Percentiles rank a stretch among this genome's conserved stretches.
phyloP scores from a whole-genome alignment of 37 sponge, comb jelly and placozoan genomes.

The Petrosia ficiformis region DNA sequence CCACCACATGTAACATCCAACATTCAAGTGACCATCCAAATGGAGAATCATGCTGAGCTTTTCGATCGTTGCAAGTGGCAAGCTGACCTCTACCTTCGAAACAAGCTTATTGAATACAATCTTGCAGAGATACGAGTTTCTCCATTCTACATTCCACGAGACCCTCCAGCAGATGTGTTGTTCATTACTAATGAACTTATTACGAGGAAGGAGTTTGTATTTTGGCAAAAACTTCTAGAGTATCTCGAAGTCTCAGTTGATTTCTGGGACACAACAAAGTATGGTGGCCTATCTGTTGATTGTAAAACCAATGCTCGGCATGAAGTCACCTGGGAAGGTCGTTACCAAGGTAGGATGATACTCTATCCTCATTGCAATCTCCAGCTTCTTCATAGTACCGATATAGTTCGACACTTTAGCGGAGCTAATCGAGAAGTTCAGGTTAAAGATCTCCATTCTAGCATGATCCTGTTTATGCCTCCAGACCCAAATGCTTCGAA shows the following conservation, averaged over 20 bases:
- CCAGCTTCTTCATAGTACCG: slow-evolving; percentile 13
- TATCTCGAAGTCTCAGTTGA: slow-evolving; percentile 34
- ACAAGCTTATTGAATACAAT: slow-evolving; percentile 71
- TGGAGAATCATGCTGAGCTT: slow-evolving; percentile 66
- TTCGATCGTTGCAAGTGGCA: slow-evolving; percentile 71
- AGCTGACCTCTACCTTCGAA: slow-evolving; percentile 58
- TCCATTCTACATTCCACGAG: slow-evolving; percentile 43
- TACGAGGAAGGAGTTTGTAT: slow-evolving; percentile 43
- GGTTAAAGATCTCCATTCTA: slow-evolving; percentile 25
- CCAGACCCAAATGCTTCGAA: slow-evolving; percentile 16
- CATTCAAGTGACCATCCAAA: slow-evolving; percentile 45
- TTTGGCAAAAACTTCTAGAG: slow-evolving; percentile 69
- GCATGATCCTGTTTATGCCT: slow-evolving; percentile 55
- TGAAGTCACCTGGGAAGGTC: slow-evolving; percentile 27
- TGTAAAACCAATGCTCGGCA: slow-evolving; percentile 11
- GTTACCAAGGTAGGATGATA: slow-evolving; percentile 54
- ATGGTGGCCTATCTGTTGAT: slow-evolving; percentile 61
- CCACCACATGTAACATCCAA: slow-evolving; percentile 24
- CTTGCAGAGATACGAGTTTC: slow-evolving; percentile 37
- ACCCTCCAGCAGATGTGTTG: slow-evolving; percentile 61
- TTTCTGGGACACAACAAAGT: slow-evolving; percentile 63
- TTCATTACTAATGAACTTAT: slow-evolving; percentile 52
- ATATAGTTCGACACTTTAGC: slow-evolving; percentile 57
- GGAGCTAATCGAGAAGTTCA: background rate
- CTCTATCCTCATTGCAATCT: slow-evolving; percentile 70